phyloP scores from a whole-genome alignment of 2,888 invertebrate genomes.

The Taenaris catops region DNA sequence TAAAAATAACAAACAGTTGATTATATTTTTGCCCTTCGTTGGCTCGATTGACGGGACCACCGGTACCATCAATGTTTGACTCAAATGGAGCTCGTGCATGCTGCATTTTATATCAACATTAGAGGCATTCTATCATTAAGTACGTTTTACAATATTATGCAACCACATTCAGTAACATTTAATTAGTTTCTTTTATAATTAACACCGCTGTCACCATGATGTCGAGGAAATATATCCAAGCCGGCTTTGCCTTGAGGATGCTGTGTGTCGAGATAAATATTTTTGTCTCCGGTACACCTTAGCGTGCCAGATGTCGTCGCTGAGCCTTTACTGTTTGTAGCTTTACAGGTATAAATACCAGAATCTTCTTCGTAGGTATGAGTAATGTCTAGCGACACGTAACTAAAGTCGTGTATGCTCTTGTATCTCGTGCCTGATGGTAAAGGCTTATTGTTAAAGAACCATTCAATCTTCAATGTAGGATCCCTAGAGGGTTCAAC shows the following conservation, averaged over 20 bases:
- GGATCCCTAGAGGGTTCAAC: slow-evolving; percentile 96
- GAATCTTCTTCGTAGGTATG: slow-evolving; percentile 95
- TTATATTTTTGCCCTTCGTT: too few relatives aligned
- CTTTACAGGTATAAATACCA: slow-evolving; percentile 94
- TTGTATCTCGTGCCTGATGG: slow-evolving; percentile 94
- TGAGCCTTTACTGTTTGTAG: slow-evolving; percentile 92
- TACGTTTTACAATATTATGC: too few relatives aligned
- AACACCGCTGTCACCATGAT: too few relatives aligned
- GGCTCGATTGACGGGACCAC: too few relatives aligned
- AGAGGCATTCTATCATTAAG: too few relatives aligned
- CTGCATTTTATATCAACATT: too few relatives aligned
- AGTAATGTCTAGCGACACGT: slow-evolving; percentile 93
- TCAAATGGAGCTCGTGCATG: too few relatives aligned
- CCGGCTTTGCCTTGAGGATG: slow-evolving; percentile 97
- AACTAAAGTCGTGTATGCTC: slow-evolving; percentile 97
- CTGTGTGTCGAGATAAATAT: slow-evolving; percentile 93
- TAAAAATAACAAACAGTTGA: too few relatives aligned
- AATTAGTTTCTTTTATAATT: too few relatives aligned
- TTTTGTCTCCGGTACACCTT: slow-evolving; percentile 89
- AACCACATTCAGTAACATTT: too few relatives aligned
- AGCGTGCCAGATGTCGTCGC: slow-evolving; percentile 95
- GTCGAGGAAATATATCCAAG: too few relatives aligned
- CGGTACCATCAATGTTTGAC: too few relatives aligned
- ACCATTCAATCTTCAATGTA: slow-evolving; percentile 96
- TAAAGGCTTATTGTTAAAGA: slow-evolving; percentile 94